Conservation (phyloP, 2,113 vertebrate species). For the Picathartes gymnocephalus region DNA sequence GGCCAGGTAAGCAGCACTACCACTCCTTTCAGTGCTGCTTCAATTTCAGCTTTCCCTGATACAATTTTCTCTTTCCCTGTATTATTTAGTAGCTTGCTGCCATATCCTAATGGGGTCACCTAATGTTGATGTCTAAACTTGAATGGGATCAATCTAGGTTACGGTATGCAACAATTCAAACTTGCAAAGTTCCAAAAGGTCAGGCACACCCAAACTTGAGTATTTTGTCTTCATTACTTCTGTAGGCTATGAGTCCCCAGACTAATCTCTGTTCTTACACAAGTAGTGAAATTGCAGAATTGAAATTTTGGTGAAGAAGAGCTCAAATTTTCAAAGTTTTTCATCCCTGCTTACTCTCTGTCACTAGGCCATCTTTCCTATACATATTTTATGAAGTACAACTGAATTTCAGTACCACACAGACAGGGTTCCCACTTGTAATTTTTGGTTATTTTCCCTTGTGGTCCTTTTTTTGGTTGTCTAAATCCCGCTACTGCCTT, state of each 20-base stretch:
- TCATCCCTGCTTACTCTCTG: background rate
- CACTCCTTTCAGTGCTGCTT: background rate
- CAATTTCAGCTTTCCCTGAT: background rate
- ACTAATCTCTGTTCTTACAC: background rate
- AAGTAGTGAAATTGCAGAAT: background rate
- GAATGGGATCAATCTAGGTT: background rate
- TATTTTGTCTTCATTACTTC: conserved; percentile 10
- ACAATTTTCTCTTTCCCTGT: background rate
- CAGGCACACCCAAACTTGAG: background rate
- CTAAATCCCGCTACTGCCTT: background rate
- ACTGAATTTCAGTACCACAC: background rate
- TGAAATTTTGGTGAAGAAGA: background rate
- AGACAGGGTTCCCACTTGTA: background rate
- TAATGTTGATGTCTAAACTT: background rate
- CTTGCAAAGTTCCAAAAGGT: background rate
- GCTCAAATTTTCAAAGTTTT: background rate
- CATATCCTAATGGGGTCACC: background rate
- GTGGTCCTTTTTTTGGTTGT: background rate
- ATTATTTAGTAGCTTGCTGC: background rate
- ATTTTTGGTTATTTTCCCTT: background rate
- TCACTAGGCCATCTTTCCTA: background rate
- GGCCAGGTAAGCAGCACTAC: background rate
- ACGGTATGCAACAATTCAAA: background rate
- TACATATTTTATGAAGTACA: background rate
- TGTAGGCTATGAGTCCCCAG: background rate